These are phyloP conservation scores for Xylocampa areola DNA, from an alignment of 2,888 invertebrate species.

Conservation along the genomic window DNA sequence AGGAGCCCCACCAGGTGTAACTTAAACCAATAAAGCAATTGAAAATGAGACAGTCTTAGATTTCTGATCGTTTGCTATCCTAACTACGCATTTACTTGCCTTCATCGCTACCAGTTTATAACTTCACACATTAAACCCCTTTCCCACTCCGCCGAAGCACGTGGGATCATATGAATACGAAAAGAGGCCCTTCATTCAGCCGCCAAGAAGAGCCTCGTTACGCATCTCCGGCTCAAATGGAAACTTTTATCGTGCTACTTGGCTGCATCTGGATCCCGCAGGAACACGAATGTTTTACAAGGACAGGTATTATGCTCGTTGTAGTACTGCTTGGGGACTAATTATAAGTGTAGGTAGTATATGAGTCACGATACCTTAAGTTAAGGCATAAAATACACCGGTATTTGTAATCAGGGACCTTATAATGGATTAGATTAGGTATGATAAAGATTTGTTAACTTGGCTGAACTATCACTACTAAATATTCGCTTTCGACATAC, in stretches of 20 bases:
- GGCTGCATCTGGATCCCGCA: conserved; percentile 42
- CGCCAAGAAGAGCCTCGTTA: conserved; percentile 79
- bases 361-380: too few species aligned
- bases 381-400: too few species aligned
- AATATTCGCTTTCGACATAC: too few species aligned
- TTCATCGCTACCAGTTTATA: conserved; percentile 37
- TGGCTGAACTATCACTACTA: too few species aligned
- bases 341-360: conserved; percentile 10
- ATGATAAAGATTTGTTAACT: too few species aligned
- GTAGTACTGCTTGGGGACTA: conserved; percentile 25
- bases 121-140: conserved; percentile 35
- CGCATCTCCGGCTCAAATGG: conserved; percentile 75
- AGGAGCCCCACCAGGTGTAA: too few species aligned
- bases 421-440: too few species aligned
- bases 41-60: too few species aligned
- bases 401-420: background rate
- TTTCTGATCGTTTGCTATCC: too few species aligned
- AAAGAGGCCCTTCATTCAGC: conserved; percentile 81
- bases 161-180: conserved; percentile 81
- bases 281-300: conserved; percentile 32
- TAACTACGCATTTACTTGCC: background rate
- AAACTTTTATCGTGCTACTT: conserved; percentile 69
- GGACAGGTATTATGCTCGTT: conserved; percentile 30
- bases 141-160: conserved; percentile 52
- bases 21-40: too few species aligned